Evolutionary conservation across 2,113 vertebrate genomes (phyloP).

Genomic region (Meleagris gallopavo): DNA sequence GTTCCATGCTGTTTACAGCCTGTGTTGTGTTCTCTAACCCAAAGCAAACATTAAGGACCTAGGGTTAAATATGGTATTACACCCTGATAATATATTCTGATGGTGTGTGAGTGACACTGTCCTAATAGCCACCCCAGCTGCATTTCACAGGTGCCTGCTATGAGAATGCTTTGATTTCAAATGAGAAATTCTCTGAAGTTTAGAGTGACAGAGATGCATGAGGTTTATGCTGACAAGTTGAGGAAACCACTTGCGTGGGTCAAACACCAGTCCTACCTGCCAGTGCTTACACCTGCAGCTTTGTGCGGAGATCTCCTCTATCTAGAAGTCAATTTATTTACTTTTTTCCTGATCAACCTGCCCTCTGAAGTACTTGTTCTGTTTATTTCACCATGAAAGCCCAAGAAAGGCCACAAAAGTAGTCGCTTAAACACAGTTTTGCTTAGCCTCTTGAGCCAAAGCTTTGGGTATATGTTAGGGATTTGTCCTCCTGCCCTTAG

Average conservation of each 20-base stretch:
- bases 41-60: not conserved
- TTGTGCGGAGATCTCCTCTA: not conserved
- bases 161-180: not conserved
- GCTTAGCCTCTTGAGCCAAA: not conserved
- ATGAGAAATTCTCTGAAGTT: not conserved
- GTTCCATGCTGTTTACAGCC: not conserved
- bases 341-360: not conserved
- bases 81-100: not conserved
- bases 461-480: not conserved
- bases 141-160: not conserved
- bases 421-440: conserved; percentile 32
- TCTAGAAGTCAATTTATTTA: not conserved
- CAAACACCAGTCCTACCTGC: not conserved
- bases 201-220: not conserved
- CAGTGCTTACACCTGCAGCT: not conserved
- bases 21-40: not conserved
- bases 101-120: not conserved
- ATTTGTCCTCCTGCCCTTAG: not conserved
- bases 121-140: not conserved
- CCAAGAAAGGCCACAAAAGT: not conserved
- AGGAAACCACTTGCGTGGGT: not conserved
- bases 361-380: not conserved
- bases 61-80: not conserved
- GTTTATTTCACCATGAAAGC: not conserved
- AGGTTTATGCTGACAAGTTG: not conserved